Conservation (phyloP, 2,113 vertebrate species). For the Ia io region DNA sequence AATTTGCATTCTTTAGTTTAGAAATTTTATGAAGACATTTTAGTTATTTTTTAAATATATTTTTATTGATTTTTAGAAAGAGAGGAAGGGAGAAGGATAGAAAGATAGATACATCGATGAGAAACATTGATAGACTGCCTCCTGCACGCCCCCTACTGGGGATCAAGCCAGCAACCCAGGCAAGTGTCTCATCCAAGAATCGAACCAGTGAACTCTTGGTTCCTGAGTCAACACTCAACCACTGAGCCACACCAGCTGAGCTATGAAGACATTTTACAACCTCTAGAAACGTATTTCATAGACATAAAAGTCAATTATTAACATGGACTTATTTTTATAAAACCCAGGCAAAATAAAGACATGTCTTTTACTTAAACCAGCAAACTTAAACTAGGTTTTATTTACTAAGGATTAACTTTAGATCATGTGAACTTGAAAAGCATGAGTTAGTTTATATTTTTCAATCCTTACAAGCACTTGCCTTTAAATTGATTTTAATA, state of each 20-base stretch:
- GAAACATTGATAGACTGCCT: too few species aligned
- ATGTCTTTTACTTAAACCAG: not conserved
- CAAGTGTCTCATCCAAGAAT: too few species aligned
- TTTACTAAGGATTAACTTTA: not conserved
- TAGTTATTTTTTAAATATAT: too few species aligned
- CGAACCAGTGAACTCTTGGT: too few species aligned
- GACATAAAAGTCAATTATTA: not conserved
- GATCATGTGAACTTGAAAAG: not conserved
- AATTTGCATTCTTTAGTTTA: not conserved
- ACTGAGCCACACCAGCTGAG: too few species aligned
- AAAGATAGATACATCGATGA: too few species aligned
- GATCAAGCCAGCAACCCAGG: too few species aligned
- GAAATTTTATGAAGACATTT: not conserved
- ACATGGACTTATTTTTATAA: not conserved
- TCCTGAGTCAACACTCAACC: too few species aligned
- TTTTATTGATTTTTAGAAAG: too few species aligned
- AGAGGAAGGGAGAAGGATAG: too few species aligned
- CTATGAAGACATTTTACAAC: too few species aligned
- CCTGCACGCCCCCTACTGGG: too few species aligned
- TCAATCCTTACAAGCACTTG: not conserved
- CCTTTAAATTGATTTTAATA: not conserved
- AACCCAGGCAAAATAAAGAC: not conserved
- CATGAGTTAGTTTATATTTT: not conserved
- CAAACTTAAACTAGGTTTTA: not conserved
- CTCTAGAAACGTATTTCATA: not conserved